These are phyloP conservation scores for Rhinichthys osculus DNA, from an alignment of 2,797 vertebrate genomes.

Conservation along the genomic window DNA sequence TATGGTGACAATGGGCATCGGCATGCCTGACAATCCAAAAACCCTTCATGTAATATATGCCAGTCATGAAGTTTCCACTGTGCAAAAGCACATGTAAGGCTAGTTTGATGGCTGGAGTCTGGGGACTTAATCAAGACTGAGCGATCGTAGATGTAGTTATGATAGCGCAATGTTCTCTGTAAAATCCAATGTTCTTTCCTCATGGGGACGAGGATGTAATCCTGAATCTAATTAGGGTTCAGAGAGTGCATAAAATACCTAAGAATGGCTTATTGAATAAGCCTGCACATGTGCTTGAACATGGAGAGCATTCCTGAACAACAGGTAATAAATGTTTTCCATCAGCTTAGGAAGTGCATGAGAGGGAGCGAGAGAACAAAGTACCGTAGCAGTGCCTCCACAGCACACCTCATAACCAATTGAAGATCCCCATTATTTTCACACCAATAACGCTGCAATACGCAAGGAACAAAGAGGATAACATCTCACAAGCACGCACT, in stretches of 20 bases:
- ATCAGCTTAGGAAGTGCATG: slow-evolving; percentile 12
- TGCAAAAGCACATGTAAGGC: slow-evolving; percentile 28
- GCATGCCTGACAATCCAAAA: background rate
- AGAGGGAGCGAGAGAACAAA: slow-evolving; percentile 5
- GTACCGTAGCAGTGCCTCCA: background rate
- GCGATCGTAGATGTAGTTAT: slow-evolving; percentile 28
- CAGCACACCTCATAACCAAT: slow-evolving; percentile 14
- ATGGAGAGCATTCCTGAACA: slow-evolving; percentile 38
- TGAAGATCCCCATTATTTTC: slow-evolving; percentile 33
- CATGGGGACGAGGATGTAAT: slow-evolving; percentile 11
- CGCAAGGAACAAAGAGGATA: slow-evolving; percentile 33
- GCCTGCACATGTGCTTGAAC: slow-evolving; percentile 32
- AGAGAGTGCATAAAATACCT: slow-evolving; percentile 41
- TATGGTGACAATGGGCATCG: slow-evolving; percentile 20
- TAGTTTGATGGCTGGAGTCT: slow-evolving; percentile 30
- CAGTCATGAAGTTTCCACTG: slow-evolving; percentile 8
- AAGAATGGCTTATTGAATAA: slow-evolving; percentile 27
- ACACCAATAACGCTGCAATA: slow-evolving; percentile 30
- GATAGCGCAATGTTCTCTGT: slow-evolving; percentile 28
- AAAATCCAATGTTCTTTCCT: slow-evolving; percentile 23
- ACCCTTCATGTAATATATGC: slow-evolving; percentile 6
- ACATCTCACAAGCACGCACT: slow-evolving; percentile 16
- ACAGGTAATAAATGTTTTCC: slow-evolving; percentile 47
- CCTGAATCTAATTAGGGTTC: slow-evolving; percentile 41
- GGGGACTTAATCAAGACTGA: slow-evolving; percentile 39